Evolutionary conservation across 2,888 invertebrate species (phyloP), one percentile per base, ranked within the genome.

Genomic region (Drosophila phalerata): DNA sequence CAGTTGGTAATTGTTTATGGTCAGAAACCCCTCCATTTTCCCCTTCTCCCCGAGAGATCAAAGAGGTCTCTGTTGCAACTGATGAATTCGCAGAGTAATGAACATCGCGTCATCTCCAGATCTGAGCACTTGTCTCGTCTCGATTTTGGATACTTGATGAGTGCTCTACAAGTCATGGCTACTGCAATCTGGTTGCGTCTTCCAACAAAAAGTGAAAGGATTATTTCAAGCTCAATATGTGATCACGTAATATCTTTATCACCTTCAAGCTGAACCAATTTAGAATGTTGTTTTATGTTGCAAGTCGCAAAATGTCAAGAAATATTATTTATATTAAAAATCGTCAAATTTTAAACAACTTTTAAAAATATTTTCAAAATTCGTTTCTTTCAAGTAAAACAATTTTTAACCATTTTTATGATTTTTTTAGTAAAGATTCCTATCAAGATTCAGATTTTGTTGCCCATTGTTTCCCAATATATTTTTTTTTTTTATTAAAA

Each of bases 151-250:
- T 45, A 60, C 42, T 64, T 65, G 67, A 66, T 65, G 73, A 81
- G 73, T 73, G 73, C 64, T 63, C 75, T 61, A 55, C 65, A 60
- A 68, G 57, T 86, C 77, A 69, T 62, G 61, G 73, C 72, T 60
- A 60, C 62, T 45, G 56, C 64, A 52, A 62, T 34, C 37, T 42
- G 56, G 28, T 57, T 61, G 62, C 57, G 51, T 69, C 66, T 75
- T 49, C 56, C 32, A 58, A 48, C 32, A 60, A 79, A 81, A 88
- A 86, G 86, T 86, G 86, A 86, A 86, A 88, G 86, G 89, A 89
- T 89, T 88, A 69, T 30, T 37, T 65, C 61, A 66, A 80, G 63
- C 30, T 42, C 40, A 51, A 43, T 56, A 56, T 43, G 56, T 37
- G 56, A 56, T 37, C 25, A 56, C 45, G 45, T 56, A 56, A 56